Conservation (phyloP, 1,140 invertebrate species). For the Drosophila simulans region DNA sequence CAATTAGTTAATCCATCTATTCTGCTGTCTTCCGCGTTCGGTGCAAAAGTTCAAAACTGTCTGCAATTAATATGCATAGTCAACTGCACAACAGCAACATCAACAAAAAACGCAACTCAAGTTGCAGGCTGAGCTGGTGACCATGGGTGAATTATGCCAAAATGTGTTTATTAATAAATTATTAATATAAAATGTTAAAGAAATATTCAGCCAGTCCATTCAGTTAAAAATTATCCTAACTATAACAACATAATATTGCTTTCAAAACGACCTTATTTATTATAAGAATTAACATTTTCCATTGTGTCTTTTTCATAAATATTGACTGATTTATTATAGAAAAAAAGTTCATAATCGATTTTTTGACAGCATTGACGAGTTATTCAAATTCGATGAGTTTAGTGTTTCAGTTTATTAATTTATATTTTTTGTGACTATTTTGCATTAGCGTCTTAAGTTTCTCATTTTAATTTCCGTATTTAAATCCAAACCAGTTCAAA, state of each 20-base stretch:
- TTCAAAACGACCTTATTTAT: background rate
- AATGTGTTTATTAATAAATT: constrained; percentile 1
- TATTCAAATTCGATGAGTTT: background rate
- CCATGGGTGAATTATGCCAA: constrained; percentile 6
- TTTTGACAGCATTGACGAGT: too few species aligned
- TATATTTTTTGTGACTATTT: too few species aligned
- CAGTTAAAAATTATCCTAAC: background rate
- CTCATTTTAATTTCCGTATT: background rate
- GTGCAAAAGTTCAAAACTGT: constrained; percentile 45
- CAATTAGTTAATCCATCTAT: constrained; percentile 47
- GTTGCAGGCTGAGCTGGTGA: constrained; percentile 9
- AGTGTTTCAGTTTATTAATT: background rate
- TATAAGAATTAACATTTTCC: background rate
- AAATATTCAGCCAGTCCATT: background rate
- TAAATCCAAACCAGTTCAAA: background rate
- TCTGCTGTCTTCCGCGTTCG: constrained; percentile 48
- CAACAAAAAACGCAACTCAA: constrained; percentile 29
- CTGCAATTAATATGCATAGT: constrained; percentile 49
- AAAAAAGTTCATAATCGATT: too few species aligned
- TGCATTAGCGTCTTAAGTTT: background rate
- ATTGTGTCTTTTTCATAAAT: background rate
- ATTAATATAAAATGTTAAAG: background rate
- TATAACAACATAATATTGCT: background rate
- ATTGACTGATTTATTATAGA: background rate
- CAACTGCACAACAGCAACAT: constrained; percentile 23